Percentiles rank a stretch among this genome's conserved stretches.
Evolutionary conservation across 1,140 invertebrate species (phyloP).

Genomic region (Hypsibius dujardini): DNA sequence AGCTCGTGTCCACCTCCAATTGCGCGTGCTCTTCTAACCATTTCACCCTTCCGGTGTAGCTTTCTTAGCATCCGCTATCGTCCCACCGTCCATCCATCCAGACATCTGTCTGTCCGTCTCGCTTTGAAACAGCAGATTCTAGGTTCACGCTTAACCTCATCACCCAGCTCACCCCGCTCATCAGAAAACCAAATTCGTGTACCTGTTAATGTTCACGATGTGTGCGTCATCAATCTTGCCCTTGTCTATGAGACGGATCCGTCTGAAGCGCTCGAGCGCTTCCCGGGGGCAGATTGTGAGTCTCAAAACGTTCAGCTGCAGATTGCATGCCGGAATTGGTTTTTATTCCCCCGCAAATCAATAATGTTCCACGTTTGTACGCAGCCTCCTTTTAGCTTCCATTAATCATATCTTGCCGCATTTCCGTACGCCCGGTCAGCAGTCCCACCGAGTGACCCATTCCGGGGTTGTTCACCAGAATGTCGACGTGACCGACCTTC

Average conservation of each 20-base stretch:
- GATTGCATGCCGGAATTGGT: too few relatives aligned
- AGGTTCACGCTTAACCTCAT: too few relatives aligned
- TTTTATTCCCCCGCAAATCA: too few relatives aligned
- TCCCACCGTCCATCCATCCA: too few relatives aligned
- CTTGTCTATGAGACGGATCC: constrained; percentile 42
- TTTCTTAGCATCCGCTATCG: too few relatives aligned
- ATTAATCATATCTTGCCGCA: constrained; percentile 40
- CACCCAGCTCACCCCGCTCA: too few relatives aligned
- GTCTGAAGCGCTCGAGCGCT: constrained; percentile 31
- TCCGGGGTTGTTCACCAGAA: constrained; percentile 33
- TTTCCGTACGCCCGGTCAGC: constrained; percentile 31
- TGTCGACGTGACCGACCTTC: constrained; percentile 29
- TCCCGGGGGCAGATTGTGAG: constrained; percentile 47
- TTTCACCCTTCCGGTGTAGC: too few relatives aligned
- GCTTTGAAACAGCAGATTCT: too few relatives aligned
- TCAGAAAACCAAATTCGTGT: not conserved
- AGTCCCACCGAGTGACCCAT: constrained; percentile 27
- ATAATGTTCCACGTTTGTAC: too few relatives aligned
- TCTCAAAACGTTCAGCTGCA: constrained; percentile 44
- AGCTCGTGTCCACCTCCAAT: too few relatives aligned
- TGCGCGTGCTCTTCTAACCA: too few relatives aligned
- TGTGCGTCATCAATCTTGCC: constrained; percentile 44
- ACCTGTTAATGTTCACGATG: constrained; percentile 52
- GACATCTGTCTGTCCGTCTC: too few relatives aligned
- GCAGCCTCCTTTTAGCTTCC: constrained; percentile 21